These are phyloP conservation scores for Nomada goodeniana DNA, from an alignment of 2,888 invertebrate species.

Conservation along the genomic window DNA sequence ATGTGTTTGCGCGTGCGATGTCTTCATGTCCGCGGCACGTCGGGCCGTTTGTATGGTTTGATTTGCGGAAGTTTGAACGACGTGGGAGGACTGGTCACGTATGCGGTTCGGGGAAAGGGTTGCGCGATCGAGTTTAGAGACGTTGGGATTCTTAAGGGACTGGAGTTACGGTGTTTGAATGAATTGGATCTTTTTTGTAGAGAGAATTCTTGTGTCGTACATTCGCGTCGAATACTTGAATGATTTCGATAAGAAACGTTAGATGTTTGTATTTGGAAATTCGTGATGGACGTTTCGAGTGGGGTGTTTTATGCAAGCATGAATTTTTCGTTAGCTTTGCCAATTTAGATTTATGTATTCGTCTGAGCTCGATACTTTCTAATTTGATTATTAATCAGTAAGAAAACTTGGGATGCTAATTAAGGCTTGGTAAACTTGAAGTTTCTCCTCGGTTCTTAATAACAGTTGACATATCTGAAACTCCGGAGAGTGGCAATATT, in stretches of 20 bases:
- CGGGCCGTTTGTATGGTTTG: background rate
- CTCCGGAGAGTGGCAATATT: background rate
- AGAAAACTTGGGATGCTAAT: conserved; percentile 18
- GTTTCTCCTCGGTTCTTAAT: conserved; percentile 3
- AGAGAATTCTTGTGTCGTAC: no score
- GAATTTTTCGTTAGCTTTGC: background rate
- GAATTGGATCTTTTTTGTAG: no score
- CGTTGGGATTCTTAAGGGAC: no score
- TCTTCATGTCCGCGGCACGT: conserved; percentile 31
- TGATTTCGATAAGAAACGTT: no score
- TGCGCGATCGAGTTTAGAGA: no score
- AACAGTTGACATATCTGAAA: conserved; percentile 22
- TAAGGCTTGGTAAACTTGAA: conserved; percentile 19
- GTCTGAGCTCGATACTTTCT: conserved; percentile 16
- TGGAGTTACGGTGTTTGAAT: no score
- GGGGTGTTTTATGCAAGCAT: background rate
- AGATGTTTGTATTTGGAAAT: no score
- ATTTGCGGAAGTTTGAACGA: background rate
- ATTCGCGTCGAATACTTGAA: no score
- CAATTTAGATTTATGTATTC: background rate
- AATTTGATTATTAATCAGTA: background rate
- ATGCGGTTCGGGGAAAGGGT: no score
- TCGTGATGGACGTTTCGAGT: background rate
- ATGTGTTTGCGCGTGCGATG: conserved; percentile 32
- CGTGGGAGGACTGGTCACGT: no score